phyloP scores from a whole-genome alignment of 2,888 invertebrate species.

The Cremastobaeus sp. region DNA sequence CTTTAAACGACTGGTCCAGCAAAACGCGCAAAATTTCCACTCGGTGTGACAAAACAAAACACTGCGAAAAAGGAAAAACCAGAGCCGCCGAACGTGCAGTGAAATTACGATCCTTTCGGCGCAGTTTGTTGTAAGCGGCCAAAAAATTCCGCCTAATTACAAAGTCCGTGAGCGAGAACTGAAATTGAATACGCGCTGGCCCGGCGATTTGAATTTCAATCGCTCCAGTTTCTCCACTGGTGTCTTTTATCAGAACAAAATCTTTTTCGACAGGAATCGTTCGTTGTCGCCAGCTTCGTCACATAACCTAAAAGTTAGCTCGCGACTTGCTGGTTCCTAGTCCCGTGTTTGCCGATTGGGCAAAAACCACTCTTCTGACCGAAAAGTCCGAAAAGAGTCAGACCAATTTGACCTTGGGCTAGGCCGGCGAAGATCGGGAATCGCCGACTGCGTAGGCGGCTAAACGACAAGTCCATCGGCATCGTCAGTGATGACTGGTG shows the following conservation, averaged over 20 bases:
- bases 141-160: no score
- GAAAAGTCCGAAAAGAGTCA: no score
- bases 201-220: no score
- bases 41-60: no score
- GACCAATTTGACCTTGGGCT: conserved; percentile 9
- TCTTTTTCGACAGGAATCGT: background rate
- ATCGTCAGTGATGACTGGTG: conserved; percentile 77
- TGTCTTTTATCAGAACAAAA: conserved; percentile 11
- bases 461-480: conserved; percentile 63
- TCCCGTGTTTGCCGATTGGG: background rate
- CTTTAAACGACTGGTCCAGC: background rate
- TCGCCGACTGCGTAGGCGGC: conserved; percentile 41
- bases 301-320: conserved; percentile 11
- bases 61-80: no score
- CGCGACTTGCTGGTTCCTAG: background rate
- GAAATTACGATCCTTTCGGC: no score
- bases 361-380: no score
- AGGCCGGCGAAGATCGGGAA: conserved; percentile 44
- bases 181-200: no score
- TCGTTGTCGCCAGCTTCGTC: background rate
- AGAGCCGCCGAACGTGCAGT: no score
- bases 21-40: conserved; percentile 1
- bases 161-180: no score
- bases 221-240: background rate
- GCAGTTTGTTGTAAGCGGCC: no score